Base-by-base conservation (phyloP, 2,888 invertebrate species). In the Subacronicta megacephala region DNA sequence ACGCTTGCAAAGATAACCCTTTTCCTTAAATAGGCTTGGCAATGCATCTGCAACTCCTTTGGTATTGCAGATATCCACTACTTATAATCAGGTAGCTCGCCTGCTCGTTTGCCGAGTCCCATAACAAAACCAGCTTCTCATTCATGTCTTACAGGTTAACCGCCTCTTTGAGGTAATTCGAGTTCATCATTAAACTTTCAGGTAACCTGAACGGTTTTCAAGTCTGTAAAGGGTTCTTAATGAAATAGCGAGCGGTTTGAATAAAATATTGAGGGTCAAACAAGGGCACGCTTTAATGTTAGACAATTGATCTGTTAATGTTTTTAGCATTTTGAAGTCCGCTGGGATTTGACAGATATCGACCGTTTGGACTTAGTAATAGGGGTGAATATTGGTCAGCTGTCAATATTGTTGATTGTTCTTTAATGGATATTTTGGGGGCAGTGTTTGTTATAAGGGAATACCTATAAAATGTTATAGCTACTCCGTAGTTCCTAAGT, bases 191-290 rank as follows among this genome's bases (percentile, higher is more conserved):
- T 78, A 65, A 73, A 68, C 52, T 67, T 77, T 71, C 58, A 75
- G 66, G 50, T 52, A 42, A 54, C 62, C 49, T 43, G 38, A 61
- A 62, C 46, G 56, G 60, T 66, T 72, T 51, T 46, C 57, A 72
- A 68, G 68, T 53, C 50, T 50, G 57, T 56, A 57, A 69, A 64
- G 67, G 72, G 60, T 56, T 58, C 53, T 42, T 65, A 74, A 69
- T 75, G 67, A 77, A 71, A 64, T 63, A 55, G 46, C 42, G 36
- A 51, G 49, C 45, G 45, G 37, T 58, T 57, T 76, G 73, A 78
- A 79, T 77, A 57, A 72, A 70, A 73, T 71, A 73, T 66, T 35
- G 52, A 59, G 65, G 66, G 45, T 62, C 58, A 56, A 57, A 57
- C 42, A 35, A 46, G 40, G 45, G 42, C 42, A 31, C 31, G 38